A percentile compares a stretch with the other conserved stretches of the same genome.
phyloP scores from a whole-genome alignment of 2,113 vertebrate species.

The Leptosomus discolor region DNA sequence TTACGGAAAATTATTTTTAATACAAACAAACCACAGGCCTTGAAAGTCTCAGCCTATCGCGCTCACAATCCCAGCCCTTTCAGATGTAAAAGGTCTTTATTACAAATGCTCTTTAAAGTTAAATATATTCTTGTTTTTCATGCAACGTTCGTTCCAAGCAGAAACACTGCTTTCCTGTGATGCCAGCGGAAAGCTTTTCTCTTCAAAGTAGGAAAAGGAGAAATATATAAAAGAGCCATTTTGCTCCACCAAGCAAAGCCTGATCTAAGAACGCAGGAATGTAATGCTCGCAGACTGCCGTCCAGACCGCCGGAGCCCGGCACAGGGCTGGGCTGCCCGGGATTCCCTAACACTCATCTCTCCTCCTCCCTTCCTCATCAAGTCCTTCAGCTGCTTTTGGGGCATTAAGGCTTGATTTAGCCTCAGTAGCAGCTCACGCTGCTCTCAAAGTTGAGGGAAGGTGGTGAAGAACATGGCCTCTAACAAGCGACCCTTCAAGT shows the following conservation, averaged over 20 bases:
- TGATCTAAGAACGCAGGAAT: not conserved
- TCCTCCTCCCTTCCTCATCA: not conserved
- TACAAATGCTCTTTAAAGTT: constrained; percentile 50
- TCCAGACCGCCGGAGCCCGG: not conserved
- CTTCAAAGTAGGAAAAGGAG: not conserved
- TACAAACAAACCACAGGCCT: not conserved
- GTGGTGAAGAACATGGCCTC: not conserved
- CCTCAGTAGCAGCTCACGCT: accelerated
- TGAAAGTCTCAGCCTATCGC: not conserved
- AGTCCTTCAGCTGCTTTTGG: not conserved
- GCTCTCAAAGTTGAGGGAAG: not conserved
- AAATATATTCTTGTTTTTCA: not conserved
- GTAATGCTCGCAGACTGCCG: not conserved
- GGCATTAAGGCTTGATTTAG: not conserved
- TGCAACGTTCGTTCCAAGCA: not conserved
- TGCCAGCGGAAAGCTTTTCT: not conserved
- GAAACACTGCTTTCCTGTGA: not conserved
- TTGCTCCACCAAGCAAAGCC: not conserved
- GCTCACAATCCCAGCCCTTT: not conserved
- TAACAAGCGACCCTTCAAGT: not conserved
- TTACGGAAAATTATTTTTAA: not conserved
- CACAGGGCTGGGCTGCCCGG: not conserved
- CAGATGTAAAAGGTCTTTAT: not conserved
- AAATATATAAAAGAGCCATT: not conserved
- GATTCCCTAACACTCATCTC: accelerated